A percentile compares a stretch with the other conserved stretches of the same genome.
Evolutionary conservation across 2,797 vertebrate genomes (phyloP).

Genomic region (Rhadinocentrus ornatus): DNA sequence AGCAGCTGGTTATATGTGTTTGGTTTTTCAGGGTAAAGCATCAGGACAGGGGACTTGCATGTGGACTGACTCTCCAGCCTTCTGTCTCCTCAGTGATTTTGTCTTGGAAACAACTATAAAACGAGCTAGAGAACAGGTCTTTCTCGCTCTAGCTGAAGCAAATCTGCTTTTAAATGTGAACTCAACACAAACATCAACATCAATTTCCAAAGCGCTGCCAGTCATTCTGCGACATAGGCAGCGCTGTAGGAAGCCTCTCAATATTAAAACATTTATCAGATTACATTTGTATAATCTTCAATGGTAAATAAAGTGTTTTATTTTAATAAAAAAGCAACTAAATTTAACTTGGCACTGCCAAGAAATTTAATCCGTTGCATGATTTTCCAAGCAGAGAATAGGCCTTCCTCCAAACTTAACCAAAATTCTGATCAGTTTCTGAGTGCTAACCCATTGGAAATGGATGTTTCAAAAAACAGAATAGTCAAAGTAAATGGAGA

Average conservation of each 20-base stretch:
- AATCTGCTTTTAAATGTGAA: slow-evolving; percentile 36
- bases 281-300: background rate
- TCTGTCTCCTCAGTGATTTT: slow-evolving; percentile 52
- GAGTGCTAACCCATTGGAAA: slow-evolving; percentile 72
- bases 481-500: slow-evolving; percentile 90
- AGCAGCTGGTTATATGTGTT: slow-evolving; percentile 71
- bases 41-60: slow-evolving; percentile 75
- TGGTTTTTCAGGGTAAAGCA: slow-evolving; percentile 65
- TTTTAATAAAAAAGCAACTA: background rate
- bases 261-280: background rate
- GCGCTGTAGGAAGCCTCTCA: slow-evolving; percentile 5
- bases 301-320: background rate
- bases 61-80: slow-evolving; percentile 46
- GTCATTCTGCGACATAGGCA: slow-evolving; percentile 22
- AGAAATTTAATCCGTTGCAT: background rate
- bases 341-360: slow-evolving; percentile 1
- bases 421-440: slow-evolving; percentile 27
- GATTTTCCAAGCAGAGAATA: slow-evolving; percentile 3
- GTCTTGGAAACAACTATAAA: slow-evolving; percentile 27
- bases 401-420: slow-evolving; percentile 16
- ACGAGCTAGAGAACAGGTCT: slow-evolving; percentile 46
- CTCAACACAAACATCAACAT: slow-evolving; percentile 62
- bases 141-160: slow-evolving; percentile 32
- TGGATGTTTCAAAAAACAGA: slow-evolving; percentile 74
- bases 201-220: slow-evolving; percentile 74